Conservation (phyloP, 2,888 invertebrate species). For the Eupithecia pulchellata region DNA sequence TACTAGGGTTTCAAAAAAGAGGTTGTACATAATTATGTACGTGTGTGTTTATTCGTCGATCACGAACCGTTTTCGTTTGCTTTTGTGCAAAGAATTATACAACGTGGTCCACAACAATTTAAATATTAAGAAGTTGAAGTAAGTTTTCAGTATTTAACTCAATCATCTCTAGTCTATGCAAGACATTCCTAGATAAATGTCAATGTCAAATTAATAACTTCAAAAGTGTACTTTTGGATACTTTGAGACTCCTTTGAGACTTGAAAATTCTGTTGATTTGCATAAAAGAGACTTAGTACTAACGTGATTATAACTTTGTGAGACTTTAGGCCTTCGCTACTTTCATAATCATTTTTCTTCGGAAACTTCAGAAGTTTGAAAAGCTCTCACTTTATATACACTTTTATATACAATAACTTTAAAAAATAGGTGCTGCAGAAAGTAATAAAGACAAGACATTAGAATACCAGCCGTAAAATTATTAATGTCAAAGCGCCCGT, state of each 20-base stretch:
- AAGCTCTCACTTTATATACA: neutral
- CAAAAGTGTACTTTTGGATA: neutral
- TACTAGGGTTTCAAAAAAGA: neutral
- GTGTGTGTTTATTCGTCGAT: no score
- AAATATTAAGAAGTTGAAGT: neutral
- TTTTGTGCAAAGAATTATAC: no score
- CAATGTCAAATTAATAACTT: neutral
- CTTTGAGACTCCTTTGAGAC: neutral
- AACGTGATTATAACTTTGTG: neutral
- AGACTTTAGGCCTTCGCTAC: neutral
- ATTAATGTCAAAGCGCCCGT: slow-evolving; percentile 1
- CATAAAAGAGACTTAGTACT: neutral
- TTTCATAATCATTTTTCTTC: neutral
- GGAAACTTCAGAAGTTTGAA: neutral
- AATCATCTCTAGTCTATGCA: neutral
- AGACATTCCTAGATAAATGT: neutral
- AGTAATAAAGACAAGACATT: neutral
- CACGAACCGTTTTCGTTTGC: no score
- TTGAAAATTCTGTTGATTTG: neutral
- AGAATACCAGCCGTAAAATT: neutral
- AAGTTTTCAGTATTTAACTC: neutral
- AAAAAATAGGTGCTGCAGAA: neutral
- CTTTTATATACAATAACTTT: no score
- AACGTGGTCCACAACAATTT: neutral
- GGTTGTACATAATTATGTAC: no score